phyloP scores from a whole-genome alignment of 2,888 invertebrate genomes.

The Subacronicta megacephala region DNA sequence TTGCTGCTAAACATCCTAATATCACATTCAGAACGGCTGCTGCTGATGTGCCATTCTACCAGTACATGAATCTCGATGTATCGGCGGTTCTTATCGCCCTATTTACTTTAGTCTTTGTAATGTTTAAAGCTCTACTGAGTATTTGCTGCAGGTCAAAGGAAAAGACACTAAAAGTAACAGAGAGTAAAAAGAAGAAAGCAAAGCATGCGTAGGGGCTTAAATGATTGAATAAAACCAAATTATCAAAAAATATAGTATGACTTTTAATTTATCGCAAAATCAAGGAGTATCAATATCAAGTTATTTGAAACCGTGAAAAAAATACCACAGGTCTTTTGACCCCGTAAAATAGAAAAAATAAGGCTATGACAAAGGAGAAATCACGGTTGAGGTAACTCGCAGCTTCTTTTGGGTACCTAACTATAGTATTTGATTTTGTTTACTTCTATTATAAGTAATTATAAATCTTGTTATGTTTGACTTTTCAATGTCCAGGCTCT shows the following conservation, averaged over 20 bases:
- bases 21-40: constrained; percentile 84
- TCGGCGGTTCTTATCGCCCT: constrained; percentile 51
- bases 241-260: constrained; percentile 3
- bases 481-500: too few relatives aligned
- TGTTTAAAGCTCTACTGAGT: constrained; percentile 40
- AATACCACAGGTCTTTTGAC: too few relatives aligned
- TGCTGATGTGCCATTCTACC: constrained; percentile 88
- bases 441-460: too few relatives aligned
- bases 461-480: too few relatives aligned
- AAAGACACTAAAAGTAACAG: constrained; percentile 9
- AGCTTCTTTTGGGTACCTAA: too few relatives aligned
- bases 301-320: too few relatives aligned
- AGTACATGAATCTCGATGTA: constrained; percentile 83
- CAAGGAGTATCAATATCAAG: too few relatives aligned
- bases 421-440: too few relatives aligned
- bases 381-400: too few relatives aligned
- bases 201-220: constrained; percentile 49
- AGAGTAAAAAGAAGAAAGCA: constrained; percentile 54
- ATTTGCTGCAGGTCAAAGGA: constrained; percentile 46
- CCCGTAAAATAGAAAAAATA: too few relatives aligned
- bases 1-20: constrained; percentile 88
- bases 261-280: neutral
- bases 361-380: too few relatives aligned
- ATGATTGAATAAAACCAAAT: too few relatives aligned
- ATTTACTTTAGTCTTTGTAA: constrained; percentile 45